phyloP scores from a whole-genome alignment of 2,113 vertebrate species.

The Chionodraco myersi region DNA sequence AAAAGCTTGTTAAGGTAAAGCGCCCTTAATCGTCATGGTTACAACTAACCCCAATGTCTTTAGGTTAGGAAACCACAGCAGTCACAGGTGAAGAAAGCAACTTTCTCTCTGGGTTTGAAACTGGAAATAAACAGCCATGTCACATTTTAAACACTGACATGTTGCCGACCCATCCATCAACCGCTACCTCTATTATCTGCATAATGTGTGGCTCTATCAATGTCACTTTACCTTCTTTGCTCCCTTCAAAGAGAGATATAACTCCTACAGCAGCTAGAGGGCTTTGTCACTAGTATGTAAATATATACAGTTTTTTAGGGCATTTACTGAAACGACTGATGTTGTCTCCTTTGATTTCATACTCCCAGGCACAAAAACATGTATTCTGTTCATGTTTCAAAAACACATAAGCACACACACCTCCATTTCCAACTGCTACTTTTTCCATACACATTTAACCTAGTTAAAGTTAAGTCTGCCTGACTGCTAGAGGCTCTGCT shows the following conservation, averaged over 20 bases:
- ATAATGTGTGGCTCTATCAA: not conserved
- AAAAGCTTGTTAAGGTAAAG: not conserved
- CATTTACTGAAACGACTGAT: conserved; percentile 5
- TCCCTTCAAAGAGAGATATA: not conserved
- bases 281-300: not conserved
- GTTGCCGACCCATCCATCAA: not conserved
- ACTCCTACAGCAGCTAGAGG: not conserved
- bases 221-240: not conserved
- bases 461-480: conserved; percentile 37
- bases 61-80: too few species aligned
- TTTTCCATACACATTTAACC: conserved; percentile 23
- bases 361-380: not conserved
- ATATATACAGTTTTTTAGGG: not conserved
- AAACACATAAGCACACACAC: not conserved
- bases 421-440: not conserved
- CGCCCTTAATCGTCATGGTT: not conserved
- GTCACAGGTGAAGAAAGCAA: not conserved
- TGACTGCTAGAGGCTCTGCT: conserved; percentile 42
- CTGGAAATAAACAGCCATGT: not conserved
- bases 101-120: not conserved
- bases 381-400: not conserved
- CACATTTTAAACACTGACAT: not conserved
- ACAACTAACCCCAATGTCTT: not conserved
- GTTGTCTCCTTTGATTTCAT: conserved; percentile 5
- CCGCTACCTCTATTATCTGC: not conserved